phyloP scores from a whole-genome alignment of 2,113 vertebrate genomes.

The Sylvietta virens region DNA sequence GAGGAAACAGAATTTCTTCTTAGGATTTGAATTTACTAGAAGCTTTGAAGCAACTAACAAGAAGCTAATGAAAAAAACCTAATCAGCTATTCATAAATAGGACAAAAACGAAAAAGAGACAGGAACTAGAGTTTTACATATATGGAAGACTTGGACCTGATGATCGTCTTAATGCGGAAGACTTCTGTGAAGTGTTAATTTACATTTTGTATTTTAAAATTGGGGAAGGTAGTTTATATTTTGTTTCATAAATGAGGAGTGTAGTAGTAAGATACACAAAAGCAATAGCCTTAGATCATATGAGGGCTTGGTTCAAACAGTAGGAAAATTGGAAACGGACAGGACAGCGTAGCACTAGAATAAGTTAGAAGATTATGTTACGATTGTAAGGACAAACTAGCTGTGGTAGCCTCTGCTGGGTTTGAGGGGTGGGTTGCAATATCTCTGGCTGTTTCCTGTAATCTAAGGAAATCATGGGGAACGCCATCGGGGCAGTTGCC shows the following conservation, averaged over 20 bases:
- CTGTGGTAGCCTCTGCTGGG: neutral
- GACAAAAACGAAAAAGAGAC: neutral
- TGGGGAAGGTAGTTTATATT: neutral
- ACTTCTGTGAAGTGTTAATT: neutral
- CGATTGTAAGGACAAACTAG: neutral
- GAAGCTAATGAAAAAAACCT: neutral
- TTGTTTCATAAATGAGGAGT: neutral
- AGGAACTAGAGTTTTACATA: neutral
- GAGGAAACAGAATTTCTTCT: neutral
- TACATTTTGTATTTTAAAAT: neutral
- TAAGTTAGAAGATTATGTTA: neutral
- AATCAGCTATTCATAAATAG: neutral
- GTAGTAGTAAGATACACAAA: neutral
- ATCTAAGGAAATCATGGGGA: neutral
- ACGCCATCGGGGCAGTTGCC: accelerated
- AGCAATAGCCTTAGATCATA: neutral
- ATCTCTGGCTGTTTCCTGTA: neutral
- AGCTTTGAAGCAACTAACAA: neutral
- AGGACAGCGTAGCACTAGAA: neutral
- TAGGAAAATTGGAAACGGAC: neutral
- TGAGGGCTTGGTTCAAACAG: neutral
- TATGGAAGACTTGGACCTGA: neutral
- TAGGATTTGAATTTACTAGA: neutral
- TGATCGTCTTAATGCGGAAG: neutral
- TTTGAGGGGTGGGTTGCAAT: neutral